A percentile compares a stretch with the other conserved stretches of the same genome.
Evolutionary conservation across 1,140 invertebrate genomes (phyloP).

Genomic region (Drosophila subobscura): DNA sequence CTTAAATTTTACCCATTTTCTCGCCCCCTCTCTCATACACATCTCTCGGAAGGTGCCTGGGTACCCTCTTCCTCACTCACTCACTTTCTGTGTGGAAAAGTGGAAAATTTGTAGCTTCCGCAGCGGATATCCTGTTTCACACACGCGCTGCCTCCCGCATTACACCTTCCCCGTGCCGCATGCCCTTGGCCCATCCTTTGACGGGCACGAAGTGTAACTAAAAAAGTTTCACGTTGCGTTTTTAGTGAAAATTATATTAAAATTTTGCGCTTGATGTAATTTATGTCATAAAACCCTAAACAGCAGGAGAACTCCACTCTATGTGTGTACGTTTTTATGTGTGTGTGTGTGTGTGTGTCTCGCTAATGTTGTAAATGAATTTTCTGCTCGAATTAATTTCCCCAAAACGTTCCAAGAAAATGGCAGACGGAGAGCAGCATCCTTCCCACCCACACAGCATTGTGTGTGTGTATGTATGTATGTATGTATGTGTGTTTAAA

Average conservation of each 20-base stretch:
- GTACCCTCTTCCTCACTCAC: not conserved
- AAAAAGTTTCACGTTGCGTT: constrained; percentile 78
- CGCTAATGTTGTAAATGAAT: constrained; percentile 80
- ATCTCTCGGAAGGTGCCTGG: constrained; percentile 42
- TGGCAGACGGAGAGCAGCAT: not conserved
- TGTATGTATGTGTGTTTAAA: constrained; percentile 15
- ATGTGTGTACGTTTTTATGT: constrained; percentile 41
- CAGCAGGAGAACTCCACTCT: constrained; percentile 29
- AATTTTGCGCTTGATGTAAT: constrained; percentile 83
- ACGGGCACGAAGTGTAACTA: constrained; percentile 53
- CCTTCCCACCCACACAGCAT: not conserved
- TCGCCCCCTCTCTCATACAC: not conserved
- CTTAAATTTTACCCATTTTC: constrained; percentile 4
- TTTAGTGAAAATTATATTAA: constrained; percentile 84
- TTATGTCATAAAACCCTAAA: constrained; percentile 76
- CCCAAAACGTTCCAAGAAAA: constrained; percentile 24
- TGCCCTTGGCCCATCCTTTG: constrained; percentile 42
- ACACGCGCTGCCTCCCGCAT: constrained; percentile 44
- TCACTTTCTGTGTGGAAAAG: constrained; percentile 65
- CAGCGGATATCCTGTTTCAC: constrained; percentile 81
- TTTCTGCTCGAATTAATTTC: constrained; percentile 79
- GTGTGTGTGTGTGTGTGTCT: constrained; percentile 39
- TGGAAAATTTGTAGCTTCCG: constrained; percentile 83
- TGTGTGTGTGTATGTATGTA: constrained; percentile 1
- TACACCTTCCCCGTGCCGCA: not conserved